Evolutionary conservation across 2,113 vertebrate genomes (phyloP).

Genomic region (Coreoperca whiteheadi): DNA sequence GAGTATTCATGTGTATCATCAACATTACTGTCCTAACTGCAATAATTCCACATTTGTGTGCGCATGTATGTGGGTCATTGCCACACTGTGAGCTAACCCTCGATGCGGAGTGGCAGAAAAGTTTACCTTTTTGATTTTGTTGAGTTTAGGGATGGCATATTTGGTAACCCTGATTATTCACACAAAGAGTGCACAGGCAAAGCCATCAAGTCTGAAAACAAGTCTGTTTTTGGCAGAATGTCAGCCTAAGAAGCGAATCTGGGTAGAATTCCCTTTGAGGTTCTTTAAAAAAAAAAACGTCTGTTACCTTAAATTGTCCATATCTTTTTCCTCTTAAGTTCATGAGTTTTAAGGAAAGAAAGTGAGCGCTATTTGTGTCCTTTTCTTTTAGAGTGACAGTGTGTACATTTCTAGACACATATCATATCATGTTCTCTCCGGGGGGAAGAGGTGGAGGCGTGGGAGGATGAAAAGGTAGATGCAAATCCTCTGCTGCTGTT

Average conservation of each 20-base stretch:
- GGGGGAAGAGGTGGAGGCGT: constrained; percentile 34
- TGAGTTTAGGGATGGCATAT: neutral
- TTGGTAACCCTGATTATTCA: neutral
- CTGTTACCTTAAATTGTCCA: constrained; percentile 23
- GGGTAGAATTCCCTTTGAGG: constrained; percentile 23
- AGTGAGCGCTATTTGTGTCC: constrained; percentile 7
- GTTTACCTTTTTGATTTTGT: neutral
- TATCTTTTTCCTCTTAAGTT: constrained; percentile 22
- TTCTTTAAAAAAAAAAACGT: neutral
- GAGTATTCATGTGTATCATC: neutral
- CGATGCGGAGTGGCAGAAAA: neutral
- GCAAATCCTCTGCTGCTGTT: constrained; percentile 33
- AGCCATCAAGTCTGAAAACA: neutral
- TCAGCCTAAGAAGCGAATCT: constrained; percentile 33
- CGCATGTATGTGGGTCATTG: neutral
- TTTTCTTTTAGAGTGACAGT: constrained; percentile 34
- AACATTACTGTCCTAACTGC: neutral
- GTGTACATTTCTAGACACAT: constrained; percentile 32
- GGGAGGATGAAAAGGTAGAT: constrained; percentile 45
- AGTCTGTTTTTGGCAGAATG: constrained; percentile 48
- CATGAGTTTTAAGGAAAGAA: constrained; percentile 5
- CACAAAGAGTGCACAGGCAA: neutral
- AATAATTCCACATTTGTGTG: neutral
- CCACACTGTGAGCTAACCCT: neutral
- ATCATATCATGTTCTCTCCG: constrained; percentile 40